These are phyloP conservation scores for Brachyptera putata DNA, from an alignment of 2,888 invertebrate species.

Conservation along the genomic window DNA sequence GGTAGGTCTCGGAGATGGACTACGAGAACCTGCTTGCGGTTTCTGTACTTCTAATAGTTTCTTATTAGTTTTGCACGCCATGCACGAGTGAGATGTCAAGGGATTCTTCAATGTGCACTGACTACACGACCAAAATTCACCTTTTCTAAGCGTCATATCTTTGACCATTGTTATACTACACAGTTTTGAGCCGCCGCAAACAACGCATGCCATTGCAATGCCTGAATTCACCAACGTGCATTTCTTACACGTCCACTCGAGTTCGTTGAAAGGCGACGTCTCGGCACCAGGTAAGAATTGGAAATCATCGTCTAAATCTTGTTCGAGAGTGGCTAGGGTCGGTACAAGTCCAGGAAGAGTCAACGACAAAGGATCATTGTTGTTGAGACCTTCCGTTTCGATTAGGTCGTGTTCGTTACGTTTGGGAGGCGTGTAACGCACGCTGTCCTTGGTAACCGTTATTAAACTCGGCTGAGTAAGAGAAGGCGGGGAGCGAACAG, in stretches of 20 bases:
- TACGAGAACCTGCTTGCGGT: constrained; percentile 44
- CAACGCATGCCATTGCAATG: constrained; percentile 69
- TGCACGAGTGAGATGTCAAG: constrained; percentile 59
- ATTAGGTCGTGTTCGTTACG: constrained; percentile 29
- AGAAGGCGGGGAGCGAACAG: constrained; percentile 57
- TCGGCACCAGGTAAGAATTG: constrained; percentile 48
- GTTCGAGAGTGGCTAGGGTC: constrained; percentile 63
- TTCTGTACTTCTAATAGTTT: constrained; percentile 35
- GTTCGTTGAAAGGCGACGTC: constrained; percentile 28
- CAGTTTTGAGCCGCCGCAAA: constrained; percentile 80
- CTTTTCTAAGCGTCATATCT: constrained; percentile 65
- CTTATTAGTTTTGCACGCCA: constrained; percentile 67
- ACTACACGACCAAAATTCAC: constrained; percentile 74
- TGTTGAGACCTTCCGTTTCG: constrained; percentile 24
- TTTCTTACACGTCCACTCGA: constrained; percentile 78
- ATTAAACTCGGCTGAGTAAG: constrained; percentile 63
- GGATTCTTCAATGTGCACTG: constrained; percentile 81
- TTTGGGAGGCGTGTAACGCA: constrained; percentile 45
- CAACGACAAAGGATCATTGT: constrained; percentile 27
- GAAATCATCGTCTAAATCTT: constrained; percentile 66
- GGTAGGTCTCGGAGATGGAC: constrained; percentile 41
- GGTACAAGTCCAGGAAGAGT: constrained; percentile 42
- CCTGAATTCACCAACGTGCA: constrained; percentile 81
- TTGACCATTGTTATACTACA: constrained; percentile 60
- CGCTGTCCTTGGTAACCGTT: constrained; percentile 57